Evolutionary conservation across 2,888 invertebrate species (phyloP).

Genomic region (Drosophila borborema): DNA sequence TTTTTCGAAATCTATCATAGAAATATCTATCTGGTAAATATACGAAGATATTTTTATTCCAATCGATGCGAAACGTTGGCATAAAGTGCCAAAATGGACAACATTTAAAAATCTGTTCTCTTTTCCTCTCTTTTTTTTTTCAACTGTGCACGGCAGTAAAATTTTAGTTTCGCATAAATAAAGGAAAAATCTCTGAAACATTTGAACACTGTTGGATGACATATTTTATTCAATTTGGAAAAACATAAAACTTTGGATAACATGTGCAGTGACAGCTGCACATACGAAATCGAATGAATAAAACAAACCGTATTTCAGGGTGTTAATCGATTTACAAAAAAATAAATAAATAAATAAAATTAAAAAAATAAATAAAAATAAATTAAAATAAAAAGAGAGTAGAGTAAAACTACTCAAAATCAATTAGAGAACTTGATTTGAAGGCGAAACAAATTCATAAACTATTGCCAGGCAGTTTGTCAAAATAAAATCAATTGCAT

Average conservation of each 20-base stretch:
- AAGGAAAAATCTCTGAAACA: slow-evolving; percentile 22
- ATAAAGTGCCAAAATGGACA: slow-evolving; percentile 17
- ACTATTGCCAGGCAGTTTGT: neutral
- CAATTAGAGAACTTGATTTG: neutral
- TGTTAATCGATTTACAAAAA: slow-evolving; percentile 1
- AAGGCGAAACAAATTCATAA: neutral
- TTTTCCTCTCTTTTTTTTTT: neutral
- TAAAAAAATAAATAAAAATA: no score
- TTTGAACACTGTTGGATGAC: slow-evolving; percentile 22
- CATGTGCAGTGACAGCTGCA: slow-evolving; percentile 25
- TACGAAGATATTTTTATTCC: slow-evolving; percentile 11
- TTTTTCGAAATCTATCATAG: slow-evolving; percentile 30
- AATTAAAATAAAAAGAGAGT: neutral
- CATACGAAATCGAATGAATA: neutral
- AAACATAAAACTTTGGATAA: slow-evolving; percentile 18
- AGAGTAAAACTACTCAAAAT: neutral
- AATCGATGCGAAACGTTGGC: slow-evolving; percentile 26
- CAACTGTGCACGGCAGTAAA: slow-evolving; percentile 24
- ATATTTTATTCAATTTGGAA: slow-evolving; percentile 49
- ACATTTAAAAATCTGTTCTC: slow-evolving; percentile 25
- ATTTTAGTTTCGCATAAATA: slow-evolving; percentile 14
- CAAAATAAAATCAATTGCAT: no score
- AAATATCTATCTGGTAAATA: slow-evolving; percentile 23
- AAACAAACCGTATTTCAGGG: neutral
- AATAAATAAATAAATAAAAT: neutral